Base-by-base conservation (phyloP, 2,888 invertebrate species). In the Catocala nupta region DNA sequence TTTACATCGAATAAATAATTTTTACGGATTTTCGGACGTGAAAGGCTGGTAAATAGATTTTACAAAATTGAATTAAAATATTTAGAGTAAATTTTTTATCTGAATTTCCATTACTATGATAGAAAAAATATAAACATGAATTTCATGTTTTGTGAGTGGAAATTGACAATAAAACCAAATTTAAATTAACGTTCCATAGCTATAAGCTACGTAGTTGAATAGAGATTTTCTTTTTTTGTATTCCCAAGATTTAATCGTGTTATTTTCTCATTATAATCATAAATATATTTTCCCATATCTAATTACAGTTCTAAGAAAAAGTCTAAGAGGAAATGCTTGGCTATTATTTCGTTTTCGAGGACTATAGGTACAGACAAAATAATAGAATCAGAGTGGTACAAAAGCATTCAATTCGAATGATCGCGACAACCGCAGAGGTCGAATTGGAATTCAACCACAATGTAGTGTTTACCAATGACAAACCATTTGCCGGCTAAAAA, bases 371-470 rank as follows among this genome's bases (percentile, higher is more conserved):
- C 16, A 47, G 9, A 47, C 47, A 16, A 16, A 16, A 47, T 47
- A 33, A 49, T 49, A 33, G 33, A n/a, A 49, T 33, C 33, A 49
- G 33, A 6, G 34, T 11, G 4, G 49, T 8, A 48, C 48, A 48
- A 49, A 49, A 0, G 49, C 49, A 48, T 11, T 33, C 34, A 10
- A 10, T 25, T 48, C 5, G 34, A 49, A 33, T 34, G 5, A 49
- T 49, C 25, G 11, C 33, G 10, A 33, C 16, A 59, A 60, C 54
- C 59, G 36, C 59, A 54, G 43, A 12, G 12, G 50, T 36, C 34
- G 6, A 36, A 44, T 25, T 25, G 25, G 50, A 16, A 39, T 45
- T 43, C 16, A 43, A 34, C 49, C 52, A 12, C 7, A 48, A 34
- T 47, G 48, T 39, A 33, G 47, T 47, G 16, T 16, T 47, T 7